Base-by-base conservation (phyloP, 2,797 vertebrate genomes). In the Microhierax caerulescens region DNA sequence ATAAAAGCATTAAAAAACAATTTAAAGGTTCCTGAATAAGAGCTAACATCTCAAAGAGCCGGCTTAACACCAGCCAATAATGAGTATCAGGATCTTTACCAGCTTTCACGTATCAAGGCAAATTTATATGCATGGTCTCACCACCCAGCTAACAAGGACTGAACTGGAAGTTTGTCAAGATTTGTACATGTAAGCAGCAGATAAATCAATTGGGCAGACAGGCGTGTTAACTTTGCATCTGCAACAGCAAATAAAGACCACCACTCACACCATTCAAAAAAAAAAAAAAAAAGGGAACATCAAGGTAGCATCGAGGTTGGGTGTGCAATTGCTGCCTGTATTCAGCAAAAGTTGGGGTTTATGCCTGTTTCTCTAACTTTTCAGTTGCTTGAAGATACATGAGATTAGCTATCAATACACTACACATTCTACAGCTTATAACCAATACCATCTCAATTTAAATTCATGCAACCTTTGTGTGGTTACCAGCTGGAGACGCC, bases 181-280 rank as follows among this genome's bases (percentile, higher is more conserved):
- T n/a, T 20, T n/a, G 36, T 64, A 47, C 5, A 4, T 2, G 23
- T 4, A 10, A 69, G 34, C 36, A 65, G 64, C 27, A 76, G 10
- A 17, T 19, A 60, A n/a, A 32, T 24, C 68, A 45, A 0, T 0
- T 32, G 27, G n/a, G 50, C 43, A 75, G 27, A 19, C 22, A 36
- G 43, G 19, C 51, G 4, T 1, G 19, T 10, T 48, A 56, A 50
- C 51, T 15, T 64, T 57, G 39, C 68, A 32, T 39, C 74, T 43
- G 32, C 27, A 67, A 43, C n/a, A 93, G 25, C 48, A 91, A 85
- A 73, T 21, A 27, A 45, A 37, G 72, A 77, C n/a, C 39, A 50
- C 22, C 63, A 43, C 9, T 86, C 3, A 0, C 19, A 54, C 10
- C n/a, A 57, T 14, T 67, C 39, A 24, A 39, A 12, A 43, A 41